phyloP scores from a whole-genome alignment of 2,113 vertebrate species.

The Deroptyus accipitrinus region DNA sequence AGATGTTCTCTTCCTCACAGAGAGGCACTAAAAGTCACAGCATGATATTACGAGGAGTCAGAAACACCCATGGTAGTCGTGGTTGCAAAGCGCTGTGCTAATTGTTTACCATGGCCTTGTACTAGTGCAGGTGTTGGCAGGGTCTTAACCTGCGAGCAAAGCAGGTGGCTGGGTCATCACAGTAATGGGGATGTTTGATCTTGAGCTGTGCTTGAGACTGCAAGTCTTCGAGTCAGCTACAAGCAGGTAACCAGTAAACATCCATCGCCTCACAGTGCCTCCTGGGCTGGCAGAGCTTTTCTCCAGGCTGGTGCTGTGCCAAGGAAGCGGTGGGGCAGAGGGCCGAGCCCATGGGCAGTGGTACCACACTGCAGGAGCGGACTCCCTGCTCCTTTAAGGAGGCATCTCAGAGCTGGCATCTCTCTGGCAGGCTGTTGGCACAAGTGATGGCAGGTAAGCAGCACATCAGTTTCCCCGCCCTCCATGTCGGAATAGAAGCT shows the following conservation, averaged over 20 bases:
- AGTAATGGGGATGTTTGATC: rapidly evolving
- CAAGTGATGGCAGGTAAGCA: neutral
- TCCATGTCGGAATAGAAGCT: neutral
- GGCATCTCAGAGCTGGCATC: rapidly evolving
- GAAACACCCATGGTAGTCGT: neutral
- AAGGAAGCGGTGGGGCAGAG: neutral
- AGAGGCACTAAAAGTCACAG: neutral
- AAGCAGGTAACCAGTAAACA: neutral
- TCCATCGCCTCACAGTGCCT: neutral
- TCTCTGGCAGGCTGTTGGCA: neutral
- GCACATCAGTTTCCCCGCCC: rapidly evolving
- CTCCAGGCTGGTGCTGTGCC: neutral
- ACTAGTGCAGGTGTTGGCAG: neutral
- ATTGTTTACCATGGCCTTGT: neutral
- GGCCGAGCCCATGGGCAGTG: rapidly evolving
- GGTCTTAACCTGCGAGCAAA: neutral
- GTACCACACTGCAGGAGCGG: neutral
- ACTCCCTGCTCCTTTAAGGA: rapidly evolving
- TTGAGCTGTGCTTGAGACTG: neutral
- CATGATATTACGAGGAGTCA: neutral
- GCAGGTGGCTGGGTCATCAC: rapidly evolving
- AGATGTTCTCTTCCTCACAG: neutral
- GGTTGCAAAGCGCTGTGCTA: neutral
- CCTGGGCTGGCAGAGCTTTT: neutral
- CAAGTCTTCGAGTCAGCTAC: neutral